Conservation (phyloP, 2,113 vertebrate genomes). For the Ameiurus melas region DNA sequence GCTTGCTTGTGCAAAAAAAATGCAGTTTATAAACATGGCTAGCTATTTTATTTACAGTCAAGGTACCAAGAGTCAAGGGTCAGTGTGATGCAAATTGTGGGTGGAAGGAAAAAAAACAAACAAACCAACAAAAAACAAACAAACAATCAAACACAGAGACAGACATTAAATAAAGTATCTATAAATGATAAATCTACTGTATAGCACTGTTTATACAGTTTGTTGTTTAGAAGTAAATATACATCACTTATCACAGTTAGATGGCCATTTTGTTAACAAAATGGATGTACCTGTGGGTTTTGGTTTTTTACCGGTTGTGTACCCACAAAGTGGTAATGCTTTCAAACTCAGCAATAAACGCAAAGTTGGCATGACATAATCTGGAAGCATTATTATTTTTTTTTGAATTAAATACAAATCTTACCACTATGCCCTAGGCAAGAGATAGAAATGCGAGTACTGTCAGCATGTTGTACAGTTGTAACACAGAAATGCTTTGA, state of each 20-base stretch:
- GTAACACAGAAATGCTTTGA: not conserved
- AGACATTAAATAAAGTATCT: not conserved
- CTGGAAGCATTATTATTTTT: not conserved
- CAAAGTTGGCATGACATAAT: not conserved
- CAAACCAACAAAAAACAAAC: no score
- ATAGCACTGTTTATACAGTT: not conserved
- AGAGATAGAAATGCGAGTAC: not conserved
- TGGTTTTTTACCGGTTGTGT: not conserved
- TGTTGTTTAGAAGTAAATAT: not conserved
- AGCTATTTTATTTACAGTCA: not conserved
- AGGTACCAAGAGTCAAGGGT: not conserved
- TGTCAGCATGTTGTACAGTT: not conserved
- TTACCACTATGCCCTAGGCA: not conserved
- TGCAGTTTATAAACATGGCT: not conserved
- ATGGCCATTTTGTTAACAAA: not conserved
- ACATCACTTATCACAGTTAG: not conserved
- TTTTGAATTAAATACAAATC: not conserved
- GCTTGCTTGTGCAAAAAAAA: not conserved
- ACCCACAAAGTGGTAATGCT: not conserved
- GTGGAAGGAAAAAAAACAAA: not conserved
- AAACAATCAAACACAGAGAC: not conserved
- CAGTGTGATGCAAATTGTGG: not conserved
- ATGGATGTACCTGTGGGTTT: not conserved
- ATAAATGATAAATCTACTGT: not conserved
- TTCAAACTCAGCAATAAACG: not conserved